These are phyloP conservation scores for Tenebrosternarchus preto DNA, from an alignment of 2,113 vertebrate species.

Conservation along the genomic window DNA sequence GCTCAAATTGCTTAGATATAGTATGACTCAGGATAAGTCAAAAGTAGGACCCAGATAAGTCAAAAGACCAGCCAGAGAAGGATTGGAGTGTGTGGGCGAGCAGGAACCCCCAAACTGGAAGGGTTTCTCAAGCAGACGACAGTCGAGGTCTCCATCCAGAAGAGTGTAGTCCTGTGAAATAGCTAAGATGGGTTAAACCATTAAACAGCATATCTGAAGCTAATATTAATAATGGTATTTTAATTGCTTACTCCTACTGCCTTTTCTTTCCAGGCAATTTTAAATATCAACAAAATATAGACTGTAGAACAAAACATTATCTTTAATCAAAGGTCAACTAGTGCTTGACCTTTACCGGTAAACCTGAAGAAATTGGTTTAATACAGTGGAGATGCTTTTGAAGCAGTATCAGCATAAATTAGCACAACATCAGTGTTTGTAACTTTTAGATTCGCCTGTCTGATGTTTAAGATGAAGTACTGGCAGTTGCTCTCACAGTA, in stretches of 20 bases:
- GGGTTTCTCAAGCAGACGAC: too few species aligned
- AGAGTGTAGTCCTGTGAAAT: too few species aligned
- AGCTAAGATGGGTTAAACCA: background rate
- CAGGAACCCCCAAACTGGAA: too few species aligned
- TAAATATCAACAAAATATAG: background rate
- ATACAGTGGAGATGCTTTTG: slow-evolving; percentile 11
- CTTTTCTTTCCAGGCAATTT: background rate
- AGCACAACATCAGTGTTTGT: slow-evolving; percentile 18
- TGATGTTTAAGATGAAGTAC: slow-evolving; percentile 25
- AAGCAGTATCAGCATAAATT: slow-evolving; percentile 23
- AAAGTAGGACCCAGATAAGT: slow-evolving; percentile 20
- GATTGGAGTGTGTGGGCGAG: too few species aligned
- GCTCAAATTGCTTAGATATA: background rate
- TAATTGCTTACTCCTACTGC: background rate
- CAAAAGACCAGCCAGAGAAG: background rate
- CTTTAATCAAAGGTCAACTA: background rate
- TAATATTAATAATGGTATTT: background rate
- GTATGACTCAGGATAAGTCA: slow-evolving; percentile 5
- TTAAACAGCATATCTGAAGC: background rate
- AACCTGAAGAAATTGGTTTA: background rate
- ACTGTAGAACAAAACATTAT: background rate
- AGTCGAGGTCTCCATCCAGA: background rate
- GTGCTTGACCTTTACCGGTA: background rate
- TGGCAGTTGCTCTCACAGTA: slow-evolving; percentile 33
- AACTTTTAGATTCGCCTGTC: slow-evolving; percentile 9